These are phyloP conservation scores for Pseudocheirus occidentalis DNA, from an alignment of 2,797 vertebrate species.

Conservation along the genomic window DNA sequence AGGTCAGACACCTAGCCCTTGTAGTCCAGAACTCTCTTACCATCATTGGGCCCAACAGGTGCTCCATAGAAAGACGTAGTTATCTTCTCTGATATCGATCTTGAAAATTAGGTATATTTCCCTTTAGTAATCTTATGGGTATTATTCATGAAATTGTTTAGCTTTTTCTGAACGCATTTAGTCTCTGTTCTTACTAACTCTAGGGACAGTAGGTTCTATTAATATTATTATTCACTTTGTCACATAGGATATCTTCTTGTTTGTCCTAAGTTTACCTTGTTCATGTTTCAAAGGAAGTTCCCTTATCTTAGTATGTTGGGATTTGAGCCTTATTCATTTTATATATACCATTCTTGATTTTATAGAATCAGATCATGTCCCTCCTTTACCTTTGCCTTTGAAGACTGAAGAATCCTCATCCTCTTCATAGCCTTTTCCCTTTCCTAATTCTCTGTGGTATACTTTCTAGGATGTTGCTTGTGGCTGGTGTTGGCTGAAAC, in stretches of 20 bases:
- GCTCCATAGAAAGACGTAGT: not conserved
- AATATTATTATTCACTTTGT: not conserved
- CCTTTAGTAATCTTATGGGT: not conserved
- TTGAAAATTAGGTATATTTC: not conserved
- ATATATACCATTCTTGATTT: not conserved
- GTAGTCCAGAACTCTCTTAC: not conserved
- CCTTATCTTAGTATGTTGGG: not conserved
- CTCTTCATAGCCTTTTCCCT: not conserved
- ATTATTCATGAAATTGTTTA: not conserved
- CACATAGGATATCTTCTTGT: not conserved
- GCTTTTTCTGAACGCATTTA: not conserved
- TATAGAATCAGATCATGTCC: not conserved
- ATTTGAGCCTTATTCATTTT: not conserved
- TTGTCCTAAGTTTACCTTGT: not conserved
- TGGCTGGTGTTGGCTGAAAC: not conserved
- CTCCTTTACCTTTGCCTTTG: not conserved
- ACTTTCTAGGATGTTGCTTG: not conserved
- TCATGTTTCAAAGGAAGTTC: not conserved
- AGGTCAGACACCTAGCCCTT: not conserved
- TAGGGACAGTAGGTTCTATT: not conserved
- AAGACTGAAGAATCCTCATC: not conserved
- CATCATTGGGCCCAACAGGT: not conserved
- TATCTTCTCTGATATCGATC: not conserved
- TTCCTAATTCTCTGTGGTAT: not conserved
- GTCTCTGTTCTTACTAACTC: not conserved